Evolutionary conservation across 2,797 vertebrate species (phyloP), one percentile per base, ranked within the genome.

Genomic region (Heterohyrax brucei): DNA sequence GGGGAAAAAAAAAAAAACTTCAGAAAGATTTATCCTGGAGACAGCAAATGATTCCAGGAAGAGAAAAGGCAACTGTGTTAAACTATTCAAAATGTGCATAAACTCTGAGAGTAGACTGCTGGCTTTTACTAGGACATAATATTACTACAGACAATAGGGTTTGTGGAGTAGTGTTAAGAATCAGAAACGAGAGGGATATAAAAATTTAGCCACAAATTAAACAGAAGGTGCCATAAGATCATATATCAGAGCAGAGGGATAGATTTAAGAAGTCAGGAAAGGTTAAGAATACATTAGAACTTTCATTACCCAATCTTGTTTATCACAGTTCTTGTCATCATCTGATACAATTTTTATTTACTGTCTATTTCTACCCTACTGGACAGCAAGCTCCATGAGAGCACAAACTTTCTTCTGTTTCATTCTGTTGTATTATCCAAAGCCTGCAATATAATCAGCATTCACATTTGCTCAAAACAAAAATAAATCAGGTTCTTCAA

Each of bases 391-490:
- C n/a, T 70, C 50, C 28, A 73, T 9, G 5, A 81, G 8, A 61
- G 16, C 6, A 89, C 19, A 28, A 94, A 86, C 64, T 80, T 88
- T 46, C 53, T 46, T 53, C 50, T 62, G 26, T 76, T 93, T 89
- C 64, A 87, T 77, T 94, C 48, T 86, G 13, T 81, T 82, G 73
- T 24, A 92, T 53, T 16, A 9, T 75, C 44, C 77, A 50, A 92
- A 94, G 75, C 10, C 39, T 87, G 30, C 13, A 26, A 85, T 50
- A 85, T 0, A 79, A 53, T 33, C 46, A 87, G 21, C 46, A 66
- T n/a, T 82, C 44, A 21, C 39, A 78, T 85, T 75, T 78, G 39
- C 81, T 95, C 88, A 97, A 53, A 89, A 44, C 93, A 94, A 89
- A 21, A 91, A 93, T 77, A 87, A 78, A 94, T 3, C 9, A 91